Base-by-base conservation (phyloP, 2,888 invertebrate genomes). In the Epinotia brunnichana region DNA sequence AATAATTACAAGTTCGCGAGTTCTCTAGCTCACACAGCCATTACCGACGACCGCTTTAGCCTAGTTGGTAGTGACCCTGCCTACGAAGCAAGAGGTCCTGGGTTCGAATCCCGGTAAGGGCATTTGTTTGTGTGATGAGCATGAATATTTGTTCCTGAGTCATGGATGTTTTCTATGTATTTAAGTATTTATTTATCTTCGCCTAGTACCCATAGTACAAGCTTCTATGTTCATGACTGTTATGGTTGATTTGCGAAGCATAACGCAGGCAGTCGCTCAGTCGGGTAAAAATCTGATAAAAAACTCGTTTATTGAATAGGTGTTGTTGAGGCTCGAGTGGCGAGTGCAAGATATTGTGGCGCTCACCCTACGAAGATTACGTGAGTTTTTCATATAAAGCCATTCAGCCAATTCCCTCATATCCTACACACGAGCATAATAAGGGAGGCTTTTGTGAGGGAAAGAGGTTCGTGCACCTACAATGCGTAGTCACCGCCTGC, bases 321-420 rank as follows among this genome's bases (percentile, higher is more conserved):
- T 76, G 78, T 75, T 79, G 83, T 84, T 83, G 83, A 79, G 82
- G 80, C 82, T 83, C 83, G 81, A 82, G 82, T 83, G 83, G 85
- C 87, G 85, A 88, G 86, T 88, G 86, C 85, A 86, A 87, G 85
- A 89, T 91, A 91, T 91, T 89, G 89, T 87, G 83, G 87, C 83
- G 83, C 85, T 86, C 85, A 86, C 87, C 87, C 85, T 80, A 82
- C 85, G 85, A 86, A 91, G 88, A 92, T 92, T 91, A 91, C 90
- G 87, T 80, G 89, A 91, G 88, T 91, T 92, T 92, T 92, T 92
- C 89, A 90, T 91, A 91, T 89, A 90, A 90, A 90, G 89, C 91
- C 87, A 92, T 92, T 91, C 89, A 90, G 88, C 91, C 92, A 92
- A 92, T 93, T 92, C 91, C 91, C 90, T 90, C 88, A 90, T 91